Percentiles rank a stretch among this genome's conserved stretches.
Evolutionary conservation across 1,140 invertebrate species (phyloP).

Genomic region (Drosophila murphyi): DNA sequence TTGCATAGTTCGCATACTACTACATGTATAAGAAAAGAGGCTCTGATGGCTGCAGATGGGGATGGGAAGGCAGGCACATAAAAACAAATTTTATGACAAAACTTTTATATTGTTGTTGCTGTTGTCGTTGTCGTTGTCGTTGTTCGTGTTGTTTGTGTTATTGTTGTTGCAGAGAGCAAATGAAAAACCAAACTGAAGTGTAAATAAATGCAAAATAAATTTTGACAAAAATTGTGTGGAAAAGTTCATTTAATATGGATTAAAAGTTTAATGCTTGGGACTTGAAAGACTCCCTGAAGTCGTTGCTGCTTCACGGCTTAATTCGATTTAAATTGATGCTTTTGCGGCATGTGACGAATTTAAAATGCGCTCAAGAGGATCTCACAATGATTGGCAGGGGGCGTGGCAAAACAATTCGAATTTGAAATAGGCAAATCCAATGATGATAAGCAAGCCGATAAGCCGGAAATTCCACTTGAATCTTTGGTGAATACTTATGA

Average conservation of each 20-base stretch:
- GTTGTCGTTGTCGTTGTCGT: conserved; percentile 8
- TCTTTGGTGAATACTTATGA: conserved; percentile 12
- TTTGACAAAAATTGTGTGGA: conserved; percentile 70
- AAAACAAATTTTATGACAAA: conserved; percentile 77
- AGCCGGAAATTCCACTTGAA: conserved; percentile 16
- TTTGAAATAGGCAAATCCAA: conserved; percentile 58
- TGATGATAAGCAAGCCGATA: conserved; percentile 17
- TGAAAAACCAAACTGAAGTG: conserved; percentile 64
- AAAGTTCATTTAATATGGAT: conserved; percentile 76
- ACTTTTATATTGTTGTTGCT: conserved; percentile 62
- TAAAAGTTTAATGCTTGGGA: conserved; percentile 61
- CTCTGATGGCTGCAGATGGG: background rate
- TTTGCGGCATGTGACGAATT: conserved; percentile 25
- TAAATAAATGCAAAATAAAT: conserved; percentile 77
- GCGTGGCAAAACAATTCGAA: conserved; percentile 58
- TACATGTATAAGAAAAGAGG: conserved; percentile 19
- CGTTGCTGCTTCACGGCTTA: conserved; percentile 36
- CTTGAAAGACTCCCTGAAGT: conserved; percentile 34
- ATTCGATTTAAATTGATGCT: conserved; percentile 67
- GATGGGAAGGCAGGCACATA: conserved; percentile 48
- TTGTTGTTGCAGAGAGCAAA: conserved; percentile 44
- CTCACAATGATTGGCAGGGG: conserved; percentile 63
- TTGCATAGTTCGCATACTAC: conserved; percentile 46
- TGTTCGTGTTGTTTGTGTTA: conserved; percentile 50
- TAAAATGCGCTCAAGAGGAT: conserved; percentile 29